Base-by-base conservation (phyloP, 2,797 vertebrate genomes). In the Pangasius krempfi region DNA sequence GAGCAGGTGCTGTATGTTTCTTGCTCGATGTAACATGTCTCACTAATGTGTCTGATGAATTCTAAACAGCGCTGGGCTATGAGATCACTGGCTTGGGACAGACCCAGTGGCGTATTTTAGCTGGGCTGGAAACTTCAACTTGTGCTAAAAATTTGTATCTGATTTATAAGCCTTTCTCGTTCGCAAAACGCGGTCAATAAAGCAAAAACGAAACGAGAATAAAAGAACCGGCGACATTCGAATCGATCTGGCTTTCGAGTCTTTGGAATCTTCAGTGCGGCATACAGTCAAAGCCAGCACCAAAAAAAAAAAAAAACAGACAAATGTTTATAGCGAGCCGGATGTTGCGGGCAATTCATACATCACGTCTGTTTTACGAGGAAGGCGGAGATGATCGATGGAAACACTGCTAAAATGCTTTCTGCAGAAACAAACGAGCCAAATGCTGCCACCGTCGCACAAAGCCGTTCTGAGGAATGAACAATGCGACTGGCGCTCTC, bases 1-100 rank as follows among this genome's bases (percentile, higher is more conserved):
- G 78, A 54, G 78, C 88, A 89, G 54, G 62, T 89, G 78, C 84
- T 66, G 60, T 80, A 70, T 88, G 82, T 73, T 78, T 72, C 72
- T 68, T 64, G 27, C 66, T 56, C 37, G n/a, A 70, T 20, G 50
- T 54, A 85, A 86, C 85, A 50, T 75, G 88, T 64, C 78, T 50
- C 33, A 25, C 56, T 83, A 89, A 89, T 75, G 37, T 27, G 52
- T 33, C 37, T 85, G 62, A 79, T 85, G 83, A 85, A 85, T 79
- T 66, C 25, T 80, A 85, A 80, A 78, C 40, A 70, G 27, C 13
- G 7, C 83, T 2, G 87, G 18, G 84, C 25, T 70, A 47, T 3
- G 5, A 79, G 79, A 88, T 88, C 47, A 18, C 60, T 5, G 7
- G 76, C 70, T 66, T 30, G 72, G 87, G 72, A 88, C 33, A 30